Percentiles rank a stretch among this genome's conserved stretches.
These are phyloP conservation scores for Adelges cooleyi DNA, from an alignment of 1,140 invertebrate species.

Conservation along the genomic window DNA sequence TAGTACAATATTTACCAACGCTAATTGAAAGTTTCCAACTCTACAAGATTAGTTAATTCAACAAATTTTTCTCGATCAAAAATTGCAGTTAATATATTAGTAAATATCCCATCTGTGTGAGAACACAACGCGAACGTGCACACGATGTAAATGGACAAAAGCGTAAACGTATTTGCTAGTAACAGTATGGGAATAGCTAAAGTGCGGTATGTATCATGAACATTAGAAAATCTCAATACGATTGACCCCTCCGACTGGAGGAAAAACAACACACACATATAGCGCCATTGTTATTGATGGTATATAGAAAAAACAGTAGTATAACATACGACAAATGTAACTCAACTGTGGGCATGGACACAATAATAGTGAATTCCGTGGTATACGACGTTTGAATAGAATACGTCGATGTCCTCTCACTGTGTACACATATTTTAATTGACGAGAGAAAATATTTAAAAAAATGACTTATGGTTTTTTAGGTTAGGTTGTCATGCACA, in stretches of 20 bases:
- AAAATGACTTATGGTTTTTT: constrained; percentile 21
- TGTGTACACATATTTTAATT: not conserved
- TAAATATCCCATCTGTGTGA: too few species aligned
- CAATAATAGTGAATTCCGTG: not conserved
- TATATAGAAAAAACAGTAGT: not conserved
- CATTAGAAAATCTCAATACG: constrained; percentile 16
- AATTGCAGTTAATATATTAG: too few species aligned
- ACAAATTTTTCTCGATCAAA: too few species aligned
- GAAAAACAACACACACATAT: not conserved
- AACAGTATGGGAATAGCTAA: too few species aligned
- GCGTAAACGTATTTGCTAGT: too few species aligned
- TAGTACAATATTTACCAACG: too few species aligned
- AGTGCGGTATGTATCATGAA: not conserved
- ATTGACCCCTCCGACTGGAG: constrained; percentile 19
- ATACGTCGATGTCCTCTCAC: not conserved
- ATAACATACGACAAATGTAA: not conserved
- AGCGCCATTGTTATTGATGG: constrained; percentile 11
- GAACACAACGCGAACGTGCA: too few species aligned
- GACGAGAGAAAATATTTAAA: constrained; percentile 14
- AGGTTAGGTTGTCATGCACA: constrained; percentile 23
- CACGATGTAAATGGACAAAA: too few species aligned
- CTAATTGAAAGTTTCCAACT: too few species aligned
- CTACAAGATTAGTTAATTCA: too few species aligned
- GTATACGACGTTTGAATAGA: not conserved
- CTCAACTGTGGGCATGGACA: not conserved